These are phyloP conservation scores for Zosterops hypoxanthus DNA, from an alignment of 2,113 vertebrate species.

Conservation along the genomic window DNA sequence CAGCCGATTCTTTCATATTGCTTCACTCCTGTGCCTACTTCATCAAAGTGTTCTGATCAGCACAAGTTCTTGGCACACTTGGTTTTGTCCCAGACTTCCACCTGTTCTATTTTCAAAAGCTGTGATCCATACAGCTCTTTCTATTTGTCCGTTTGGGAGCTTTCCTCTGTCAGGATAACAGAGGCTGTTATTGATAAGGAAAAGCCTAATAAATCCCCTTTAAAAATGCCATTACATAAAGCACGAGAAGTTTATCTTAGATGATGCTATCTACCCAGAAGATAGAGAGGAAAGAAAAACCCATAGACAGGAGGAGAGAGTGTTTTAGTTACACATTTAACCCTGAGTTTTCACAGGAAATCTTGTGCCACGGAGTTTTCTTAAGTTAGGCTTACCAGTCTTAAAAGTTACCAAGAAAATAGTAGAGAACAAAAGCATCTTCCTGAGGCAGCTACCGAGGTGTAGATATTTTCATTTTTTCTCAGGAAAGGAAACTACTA, in stretches of 20 bases:
- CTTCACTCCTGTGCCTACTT: background rate
- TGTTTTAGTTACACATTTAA: background rate
- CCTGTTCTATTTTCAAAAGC: background rate
- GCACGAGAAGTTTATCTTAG: background rate
- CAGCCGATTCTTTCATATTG: fast-evolving
- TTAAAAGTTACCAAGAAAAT: background rate
- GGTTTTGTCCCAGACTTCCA: fast-evolving
- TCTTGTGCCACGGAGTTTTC: background rate
- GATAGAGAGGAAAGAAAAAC: background rate
- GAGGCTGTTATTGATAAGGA: background rate
- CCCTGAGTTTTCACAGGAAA: background rate
- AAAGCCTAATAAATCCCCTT: background rate
- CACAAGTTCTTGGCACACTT: background rate
- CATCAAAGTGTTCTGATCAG: fast-evolving
- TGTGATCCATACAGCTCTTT: background rate
- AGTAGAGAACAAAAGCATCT: background rate
- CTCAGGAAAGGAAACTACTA: background rate
- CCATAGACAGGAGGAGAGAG: fast-evolving
- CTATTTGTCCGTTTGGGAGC: fast-evolving
- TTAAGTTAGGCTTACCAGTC: background rate
- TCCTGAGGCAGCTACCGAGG: background rate
- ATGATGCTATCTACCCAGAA: background rate
- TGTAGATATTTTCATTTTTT: background rate
- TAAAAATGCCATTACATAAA: background rate
- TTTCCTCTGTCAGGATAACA: background rate